Evolutionary conservation across 1,140 invertebrate species (phyloP), one percentile per base, ranked within the genome.

Genomic region (Aphaenogaster rudis): DNA sequence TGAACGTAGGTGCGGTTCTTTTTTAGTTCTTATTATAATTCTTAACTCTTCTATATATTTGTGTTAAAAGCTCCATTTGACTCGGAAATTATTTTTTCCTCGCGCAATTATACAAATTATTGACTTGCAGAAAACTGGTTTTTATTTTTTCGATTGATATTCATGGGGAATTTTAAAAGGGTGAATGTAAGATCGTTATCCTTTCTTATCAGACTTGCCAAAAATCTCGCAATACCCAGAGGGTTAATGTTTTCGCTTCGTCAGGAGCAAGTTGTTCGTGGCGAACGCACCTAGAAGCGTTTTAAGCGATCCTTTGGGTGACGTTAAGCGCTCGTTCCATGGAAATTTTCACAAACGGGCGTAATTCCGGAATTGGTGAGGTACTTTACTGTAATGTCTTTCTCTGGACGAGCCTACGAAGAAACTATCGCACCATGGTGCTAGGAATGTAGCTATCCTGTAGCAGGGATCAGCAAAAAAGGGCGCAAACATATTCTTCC

Each of bases 291-390:
- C 42, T 71, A 59, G 67, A 74, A 82, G 15, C 67, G 54, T 82
- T 72, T 71, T 81, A 72, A 82, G 79, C 21, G 79, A 82, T 82
- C 80, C 80, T 82, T 42, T 21, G 80, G 80, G 80, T 57, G 28
- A 82, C 67, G 54, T 82, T 82, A 74, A 61, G 42, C 17, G 67
- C 67, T 74, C 67, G 67, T 82, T 74, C 28, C 54, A 74, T 59
- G 80, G 52, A 82, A 82, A 82, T 82, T 82, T 82, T 61, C 52
- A 33, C 67, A 74, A 82, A 82, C 67, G 39, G 36, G 11, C 17
- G 67, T 82, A 82, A 82, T 82, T 82, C 28, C 28, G 42, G 28
- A 74, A 82, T 82, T 61, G 28, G 67, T 36, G 42, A 82, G 54
- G 67, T 42, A 82, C 67, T 82, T 82, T 74, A 11, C 42, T 21